Percentiles rank a stretch among this genome's conserved stretches.
Evolutionary conservation across 2,113 vertebrate genomes (phyloP).

Genomic region (Mus spicilegus): DNA sequence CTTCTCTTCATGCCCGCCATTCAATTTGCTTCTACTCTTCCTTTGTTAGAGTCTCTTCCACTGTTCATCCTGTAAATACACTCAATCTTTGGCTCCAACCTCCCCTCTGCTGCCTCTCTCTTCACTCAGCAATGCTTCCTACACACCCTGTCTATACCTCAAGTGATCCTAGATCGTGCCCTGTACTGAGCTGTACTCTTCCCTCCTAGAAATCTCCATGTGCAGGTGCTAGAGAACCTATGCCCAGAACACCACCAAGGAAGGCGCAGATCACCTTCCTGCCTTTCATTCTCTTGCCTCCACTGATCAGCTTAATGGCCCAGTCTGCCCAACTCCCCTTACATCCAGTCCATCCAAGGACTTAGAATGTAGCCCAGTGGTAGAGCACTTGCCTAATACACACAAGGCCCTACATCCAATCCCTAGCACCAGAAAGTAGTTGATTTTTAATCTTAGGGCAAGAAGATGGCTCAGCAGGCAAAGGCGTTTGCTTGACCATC

Average conservation of each 20-base stretch:
- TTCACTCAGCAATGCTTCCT: neutral
- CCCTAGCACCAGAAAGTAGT: no score
- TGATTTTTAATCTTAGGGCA: neutral
- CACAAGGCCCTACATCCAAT: neutral
- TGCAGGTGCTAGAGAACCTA: neutral
- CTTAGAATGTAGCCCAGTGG: neutral
- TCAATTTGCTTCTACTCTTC: neutral
- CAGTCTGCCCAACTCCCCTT: neutral
- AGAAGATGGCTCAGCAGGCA: neutral
- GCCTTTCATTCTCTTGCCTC: neutral
- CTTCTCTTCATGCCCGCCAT: fast-evolving
- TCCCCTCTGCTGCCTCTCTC: neutral
- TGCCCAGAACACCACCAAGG: neutral
- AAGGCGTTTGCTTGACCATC: neutral
- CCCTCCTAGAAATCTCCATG: neutral
- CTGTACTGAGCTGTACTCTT: neutral
- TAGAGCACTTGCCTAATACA: no score
- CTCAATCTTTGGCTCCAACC: neutral
- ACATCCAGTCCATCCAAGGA: neutral
- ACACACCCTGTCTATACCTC: neutral
- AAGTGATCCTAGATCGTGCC: neutral
- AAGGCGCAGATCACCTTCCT: neutral
- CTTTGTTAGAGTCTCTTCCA: neutral
- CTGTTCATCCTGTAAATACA: neutral
- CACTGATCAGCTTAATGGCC: neutral